phyloP scores from a whole-genome alignment of 2,113 vertebrate species.

The Tyrannus savana region DNA sequence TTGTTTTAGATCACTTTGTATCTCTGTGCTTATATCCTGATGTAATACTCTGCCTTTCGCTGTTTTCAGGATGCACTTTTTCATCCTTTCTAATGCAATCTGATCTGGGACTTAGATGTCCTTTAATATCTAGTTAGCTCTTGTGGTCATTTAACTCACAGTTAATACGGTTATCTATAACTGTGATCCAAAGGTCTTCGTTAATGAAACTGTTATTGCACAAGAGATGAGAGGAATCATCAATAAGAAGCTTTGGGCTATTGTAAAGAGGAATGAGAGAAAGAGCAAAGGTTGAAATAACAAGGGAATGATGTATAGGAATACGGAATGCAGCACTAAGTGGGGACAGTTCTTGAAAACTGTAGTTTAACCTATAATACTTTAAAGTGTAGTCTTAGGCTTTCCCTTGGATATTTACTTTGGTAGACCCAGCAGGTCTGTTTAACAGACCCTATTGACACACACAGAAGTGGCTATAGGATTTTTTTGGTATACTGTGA shows the following conservation, averaged over 20 bases:
- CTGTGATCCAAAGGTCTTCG: neutral
- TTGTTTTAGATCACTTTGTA: neutral
- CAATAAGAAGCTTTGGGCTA: fast-evolving
- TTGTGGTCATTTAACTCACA: neutral
- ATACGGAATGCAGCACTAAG: neutral
- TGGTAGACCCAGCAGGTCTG: neutral
- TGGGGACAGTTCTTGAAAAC: neutral
- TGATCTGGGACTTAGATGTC: neutral
- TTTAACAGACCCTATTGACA: neutral
- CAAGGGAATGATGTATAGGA: neutral
- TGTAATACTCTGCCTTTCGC: fast-evolving
- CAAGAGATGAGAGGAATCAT: neutral
- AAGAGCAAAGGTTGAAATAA: neutral
- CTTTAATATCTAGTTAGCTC: neutral
- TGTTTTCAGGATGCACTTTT: neutral
- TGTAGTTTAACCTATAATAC: neutral
- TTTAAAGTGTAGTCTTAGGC: neutral
- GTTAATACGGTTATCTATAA: neutral
- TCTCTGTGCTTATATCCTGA: neutral
- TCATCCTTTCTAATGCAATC: neutral
- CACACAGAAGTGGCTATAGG: neutral
- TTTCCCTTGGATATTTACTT: neutral
- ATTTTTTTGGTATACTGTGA: fast-evolving
- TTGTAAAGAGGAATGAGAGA: neutral
- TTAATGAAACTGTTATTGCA: neutral